phyloP scores from a whole-genome alignment of 2,888 invertebrate genomes.

The Autographa pulchrina region DNA sequence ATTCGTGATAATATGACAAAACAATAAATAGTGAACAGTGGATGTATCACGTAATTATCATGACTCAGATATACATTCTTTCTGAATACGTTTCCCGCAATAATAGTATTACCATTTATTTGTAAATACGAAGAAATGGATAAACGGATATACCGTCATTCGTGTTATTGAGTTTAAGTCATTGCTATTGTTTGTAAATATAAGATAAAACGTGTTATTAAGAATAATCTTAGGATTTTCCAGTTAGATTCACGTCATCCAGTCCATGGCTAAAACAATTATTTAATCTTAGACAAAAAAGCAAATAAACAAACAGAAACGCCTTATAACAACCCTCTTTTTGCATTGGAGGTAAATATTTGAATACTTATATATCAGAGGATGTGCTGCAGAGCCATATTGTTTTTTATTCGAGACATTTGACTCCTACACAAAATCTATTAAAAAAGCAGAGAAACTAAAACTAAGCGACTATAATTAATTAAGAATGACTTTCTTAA shows the following conservation, averaged over 20 bases:
- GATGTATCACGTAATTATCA: slow-evolving; percentile 5
- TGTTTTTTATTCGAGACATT: not conserved
- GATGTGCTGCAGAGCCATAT: too few relatives aligned
- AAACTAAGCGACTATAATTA: not conserved
- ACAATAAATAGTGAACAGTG: not conserved
- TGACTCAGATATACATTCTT: slow-evolving; percentile 11
- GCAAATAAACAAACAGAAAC: too few relatives aligned
- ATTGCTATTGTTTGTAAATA: slow-evolving; percentile 3
- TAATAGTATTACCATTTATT: not conserved
- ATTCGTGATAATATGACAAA: not conserved
- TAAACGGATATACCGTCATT: not conserved
- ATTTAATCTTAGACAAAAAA: too few relatives aligned
- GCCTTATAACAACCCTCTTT: too few relatives aligned
- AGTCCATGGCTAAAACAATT: too few relatives aligned
- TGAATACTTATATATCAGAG: too few relatives aligned
- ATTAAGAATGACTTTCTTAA: slow-evolving; percentile 20
- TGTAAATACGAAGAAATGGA: slow-evolving; percentile 1
- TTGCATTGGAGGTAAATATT: too few relatives aligned
- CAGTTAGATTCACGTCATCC: too few relatives aligned
- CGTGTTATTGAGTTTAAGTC: not conserved
- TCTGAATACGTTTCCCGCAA: not conserved
- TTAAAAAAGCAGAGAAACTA: not conserved
- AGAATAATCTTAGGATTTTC: not conserved
- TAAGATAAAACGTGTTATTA: not conserved
- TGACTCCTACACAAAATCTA: not conserved